phyloP scores from a whole-genome alignment of 1,140 invertebrate genomes.

The Telenomus remus region DNA sequence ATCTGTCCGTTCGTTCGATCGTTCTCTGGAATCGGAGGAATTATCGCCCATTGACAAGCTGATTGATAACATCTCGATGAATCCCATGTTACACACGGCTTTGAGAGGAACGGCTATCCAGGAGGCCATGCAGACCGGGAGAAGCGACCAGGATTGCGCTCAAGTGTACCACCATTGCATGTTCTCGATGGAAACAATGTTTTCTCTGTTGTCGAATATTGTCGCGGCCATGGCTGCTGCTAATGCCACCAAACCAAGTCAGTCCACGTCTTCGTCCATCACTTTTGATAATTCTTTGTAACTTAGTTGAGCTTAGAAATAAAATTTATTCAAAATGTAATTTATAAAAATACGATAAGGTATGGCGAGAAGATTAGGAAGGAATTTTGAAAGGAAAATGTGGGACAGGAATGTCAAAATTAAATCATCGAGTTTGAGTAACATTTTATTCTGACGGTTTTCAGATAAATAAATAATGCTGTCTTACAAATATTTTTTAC shows the following conservation, averaged over 20 bases:
- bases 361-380: no score
- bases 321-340: background rate
- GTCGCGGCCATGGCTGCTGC: conserved; percentile 38
- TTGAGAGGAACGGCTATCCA: conserved; percentile 85
- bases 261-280: conserved; percentile 29
- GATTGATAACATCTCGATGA: conserved; percentile 81
- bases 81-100: conserved; percentile 82
- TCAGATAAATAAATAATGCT: no score
- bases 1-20: conserved; percentile 54
- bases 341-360: no score
- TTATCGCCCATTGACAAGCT: conserved; percentile 81
- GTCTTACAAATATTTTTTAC: background rate
- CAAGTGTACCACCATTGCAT: conserved; percentile 68
- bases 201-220: conserved; percentile 64
- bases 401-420: no score
- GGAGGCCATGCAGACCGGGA: conserved; percentile 82
- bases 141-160: conserved; percentile 63
- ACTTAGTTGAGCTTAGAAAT: no score
- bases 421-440: no score
- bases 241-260: conserved; percentile 24
- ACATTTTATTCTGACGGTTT: no score
- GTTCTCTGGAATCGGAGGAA: conserved; percentile 73
- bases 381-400: no score
- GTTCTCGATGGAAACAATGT: conserved; percentile 69
- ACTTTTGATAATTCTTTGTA: conserved; percentile 6